Conservation (phyloP, 2,113 vertebrate genomes). For the Gadus chalcogrammus region DNA sequence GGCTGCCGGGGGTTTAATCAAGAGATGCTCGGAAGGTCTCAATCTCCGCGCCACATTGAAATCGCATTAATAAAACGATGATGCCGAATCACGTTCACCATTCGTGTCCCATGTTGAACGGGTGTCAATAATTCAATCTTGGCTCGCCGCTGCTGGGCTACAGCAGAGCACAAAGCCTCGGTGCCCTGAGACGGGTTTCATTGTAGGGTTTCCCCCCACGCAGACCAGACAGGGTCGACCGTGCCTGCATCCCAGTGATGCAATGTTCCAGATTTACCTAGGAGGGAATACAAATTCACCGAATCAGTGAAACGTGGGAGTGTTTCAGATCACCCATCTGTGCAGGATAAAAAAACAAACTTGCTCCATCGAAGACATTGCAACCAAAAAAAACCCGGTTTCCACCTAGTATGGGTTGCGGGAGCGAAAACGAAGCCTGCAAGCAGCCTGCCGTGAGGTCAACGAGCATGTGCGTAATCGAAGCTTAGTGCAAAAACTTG, state of each 20-base stretch:
- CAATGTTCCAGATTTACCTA: conserved; percentile 29
- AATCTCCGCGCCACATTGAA: conserved; percentile 60
- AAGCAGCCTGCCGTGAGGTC: background rate
- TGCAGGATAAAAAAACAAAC: conserved; percentile 59
- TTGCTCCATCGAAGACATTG: conserved; percentile 63
- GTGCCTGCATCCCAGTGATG: conserved; percentile 37
- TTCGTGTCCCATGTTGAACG: conserved; percentile 49
- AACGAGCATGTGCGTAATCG: background rate
- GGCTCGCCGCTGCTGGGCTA: conserved; percentile 55
- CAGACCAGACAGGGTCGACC: conserved; percentile 54
- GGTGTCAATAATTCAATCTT: conserved; percentile 43
- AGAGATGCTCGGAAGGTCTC: conserved; percentile 37
- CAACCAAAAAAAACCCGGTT: conserved; percentile 30
- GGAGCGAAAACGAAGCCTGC: conserved; percentile 11
- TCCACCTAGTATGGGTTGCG: conserved; percentile 13
- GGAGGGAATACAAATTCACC: conserved; percentile 23
- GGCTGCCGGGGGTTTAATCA: conserved; percentile 35
- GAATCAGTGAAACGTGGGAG: conserved; percentile 16
- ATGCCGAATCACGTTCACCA: conserved; percentile 41
- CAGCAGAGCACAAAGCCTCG: conserved; percentile 74
- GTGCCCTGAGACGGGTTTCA: conserved; percentile 64
- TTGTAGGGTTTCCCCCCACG: conserved; percentile 57
- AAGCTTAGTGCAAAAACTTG: conserved; percentile 23
- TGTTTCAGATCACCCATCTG: conserved; percentile 21
- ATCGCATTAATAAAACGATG: conserved; percentile 32